A percentile compares a stretch with the other conserved stretches of the same genome.
Conservation (phyloP, 2,888 invertebrate genomes). For the Leptothorax acervorum region DNA sequence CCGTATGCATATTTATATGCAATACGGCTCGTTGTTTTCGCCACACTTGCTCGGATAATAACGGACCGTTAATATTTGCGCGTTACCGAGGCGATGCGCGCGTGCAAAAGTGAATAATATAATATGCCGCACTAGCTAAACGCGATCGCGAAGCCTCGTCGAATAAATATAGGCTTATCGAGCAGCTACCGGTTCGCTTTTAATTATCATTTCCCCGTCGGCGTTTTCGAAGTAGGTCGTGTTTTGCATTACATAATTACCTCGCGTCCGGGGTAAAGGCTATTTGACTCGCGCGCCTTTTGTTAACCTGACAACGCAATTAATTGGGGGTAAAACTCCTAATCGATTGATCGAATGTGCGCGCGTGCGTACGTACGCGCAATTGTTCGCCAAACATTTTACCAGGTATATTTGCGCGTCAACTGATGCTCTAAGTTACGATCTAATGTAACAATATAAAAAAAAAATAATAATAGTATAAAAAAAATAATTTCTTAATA, state of each 20-base stretch:
- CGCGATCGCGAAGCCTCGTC: slow-evolving; percentile 12
- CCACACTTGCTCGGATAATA: slow-evolving; percentile 38
- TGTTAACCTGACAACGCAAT: slow-evolving; percentile 45
- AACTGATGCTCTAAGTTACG: background rate
- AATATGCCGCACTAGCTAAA: slow-evolving; percentile 3
- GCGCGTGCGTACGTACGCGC: background rate
- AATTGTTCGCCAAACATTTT: background rate
- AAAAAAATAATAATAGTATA: background rate
- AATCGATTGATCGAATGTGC: background rate
- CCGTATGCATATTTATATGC: slow-evolving; percentile 49
- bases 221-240: slow-evolving; percentile 34
- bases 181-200: background rate
- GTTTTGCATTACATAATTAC: slow-evolving; percentile 43
- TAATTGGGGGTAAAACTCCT: slow-evolving; percentile 30
- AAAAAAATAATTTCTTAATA: background rate
- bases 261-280: slow-evolving; percentile 19
- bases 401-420: background rate
- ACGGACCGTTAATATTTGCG: slow-evolving; percentile 44
- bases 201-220: slow-evolving; percentile 39
- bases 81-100: slow-evolving; percentile 40
- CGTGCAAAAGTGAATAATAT: slow-evolving; percentile 44
- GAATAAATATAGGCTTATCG: slow-evolving; percentile 44
- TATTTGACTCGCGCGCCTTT: slow-evolving; percentile 38
- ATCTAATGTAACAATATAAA: background rate
- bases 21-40: slow-evolving; percentile 46